Percentiles rank a stretch among this genome's conserved stretches.
Evolutionary conservation across 2,113 vertebrate species (phyloP).

Genomic region (Misgurnus mizolepis): DNA sequence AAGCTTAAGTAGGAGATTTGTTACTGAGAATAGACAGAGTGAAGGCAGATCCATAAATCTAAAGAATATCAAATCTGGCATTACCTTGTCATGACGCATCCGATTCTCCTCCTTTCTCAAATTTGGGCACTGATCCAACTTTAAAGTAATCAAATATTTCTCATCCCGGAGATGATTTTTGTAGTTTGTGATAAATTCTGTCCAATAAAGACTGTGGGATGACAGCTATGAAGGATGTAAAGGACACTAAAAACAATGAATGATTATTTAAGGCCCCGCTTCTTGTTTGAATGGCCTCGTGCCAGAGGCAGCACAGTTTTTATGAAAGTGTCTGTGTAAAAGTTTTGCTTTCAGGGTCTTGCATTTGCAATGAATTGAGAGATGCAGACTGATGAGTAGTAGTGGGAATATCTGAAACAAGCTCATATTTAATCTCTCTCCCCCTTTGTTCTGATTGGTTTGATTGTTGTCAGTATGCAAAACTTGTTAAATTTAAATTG

Average conservation of each 20-base stretch:
- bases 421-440: background rate
- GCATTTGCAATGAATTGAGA: background rate
- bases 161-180: constrained; percentile 31
- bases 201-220: constrained; percentile 22
- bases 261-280: constrained; percentile 37
- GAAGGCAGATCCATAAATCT: constrained; percentile 26
- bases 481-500: too few species aligned
- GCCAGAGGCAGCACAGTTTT: constrained; percentile 18
- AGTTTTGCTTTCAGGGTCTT: constrained; percentile 1
- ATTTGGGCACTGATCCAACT: constrained; percentile 14
- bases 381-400: background rate
- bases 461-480: too few species aligned
- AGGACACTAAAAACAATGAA: constrained; percentile 23
- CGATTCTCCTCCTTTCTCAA: background rate
- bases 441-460: too few species aligned
- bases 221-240: constrained; percentile 37
- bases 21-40: constrained; percentile 22
- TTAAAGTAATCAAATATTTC: constrained; percentile 37
- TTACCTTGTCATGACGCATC: constrained; percentile 9
- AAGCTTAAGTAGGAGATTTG: constrained; percentile 38
- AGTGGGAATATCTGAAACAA: background rate
- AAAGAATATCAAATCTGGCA: constrained; percentile 26
- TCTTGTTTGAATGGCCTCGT: background rate
- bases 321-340: constrained; percentile 35
- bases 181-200: constrained; percentile 41